Conservation (phyloP, 2,797 vertebrate genomes). For the Anguilla marmorata region DNA sequence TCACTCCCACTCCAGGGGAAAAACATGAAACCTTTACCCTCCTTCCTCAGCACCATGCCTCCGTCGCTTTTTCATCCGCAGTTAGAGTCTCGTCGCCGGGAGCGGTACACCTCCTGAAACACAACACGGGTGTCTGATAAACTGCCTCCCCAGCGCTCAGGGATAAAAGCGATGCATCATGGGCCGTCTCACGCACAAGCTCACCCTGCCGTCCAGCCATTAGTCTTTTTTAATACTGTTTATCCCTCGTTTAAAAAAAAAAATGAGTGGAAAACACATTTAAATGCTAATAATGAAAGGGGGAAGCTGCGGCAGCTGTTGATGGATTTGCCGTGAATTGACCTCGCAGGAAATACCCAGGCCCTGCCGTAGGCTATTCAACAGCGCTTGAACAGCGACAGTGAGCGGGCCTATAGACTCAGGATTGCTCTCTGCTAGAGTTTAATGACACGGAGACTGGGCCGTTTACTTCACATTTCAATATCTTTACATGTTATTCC, state of each 20-base stretch:
- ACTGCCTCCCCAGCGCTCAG: neutral
- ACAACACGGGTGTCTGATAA: neutral
- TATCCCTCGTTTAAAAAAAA: neutral
- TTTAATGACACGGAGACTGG: neutral
- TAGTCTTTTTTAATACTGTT: constrained; percentile 11
- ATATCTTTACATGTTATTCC: neutral
- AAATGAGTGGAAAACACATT: constrained; percentile 10
- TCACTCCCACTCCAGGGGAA: neutral
- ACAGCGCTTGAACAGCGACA: neutral
- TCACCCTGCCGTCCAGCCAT: neutral
- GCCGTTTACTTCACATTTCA: neutral
- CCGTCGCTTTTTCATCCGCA: neutral
- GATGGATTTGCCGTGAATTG: neutral
- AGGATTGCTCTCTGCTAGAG: neutral
- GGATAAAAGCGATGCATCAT: neutral
- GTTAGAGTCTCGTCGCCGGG: neutral
- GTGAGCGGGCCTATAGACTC: neutral
- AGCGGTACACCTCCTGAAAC: neutral
- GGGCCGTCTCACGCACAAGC: neutral
- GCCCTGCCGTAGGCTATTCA: neutral
- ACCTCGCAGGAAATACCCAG: neutral
- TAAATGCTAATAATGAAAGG: neutral
- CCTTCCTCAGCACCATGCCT: neutral
- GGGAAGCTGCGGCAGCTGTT: neutral
- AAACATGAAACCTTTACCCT: neutral